Percentiles rank a stretch among this genome's conserved stretches.
Evolutionary conservation across 1,140 invertebrate genomes (phyloP).

Genomic region (Pseudachorutes palmiensis): DNA sequence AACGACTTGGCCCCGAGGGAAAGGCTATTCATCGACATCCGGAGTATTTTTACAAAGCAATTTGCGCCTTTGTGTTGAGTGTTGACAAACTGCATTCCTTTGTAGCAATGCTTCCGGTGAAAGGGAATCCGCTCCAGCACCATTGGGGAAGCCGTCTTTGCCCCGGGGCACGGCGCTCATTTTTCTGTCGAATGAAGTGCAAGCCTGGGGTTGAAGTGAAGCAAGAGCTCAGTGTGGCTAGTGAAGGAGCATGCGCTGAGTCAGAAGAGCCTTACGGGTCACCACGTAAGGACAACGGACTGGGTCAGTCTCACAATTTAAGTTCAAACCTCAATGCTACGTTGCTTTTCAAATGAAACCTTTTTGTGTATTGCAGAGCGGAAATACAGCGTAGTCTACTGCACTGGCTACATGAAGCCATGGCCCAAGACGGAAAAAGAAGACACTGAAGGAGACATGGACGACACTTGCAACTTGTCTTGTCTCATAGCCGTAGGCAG

Average conservation of each 20-base stretch:
- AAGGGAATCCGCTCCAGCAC: conserved; percentile 69
- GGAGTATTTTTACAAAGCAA: conserved; percentile 55
- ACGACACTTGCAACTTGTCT: conserved; percentile 65
- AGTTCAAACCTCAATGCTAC: neutral
- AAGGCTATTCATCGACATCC: conserved; percentile 73
- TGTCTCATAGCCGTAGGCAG: conserved; percentile 77
- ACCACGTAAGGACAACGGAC: neutral
- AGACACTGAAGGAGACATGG: conserved; percentile 49
- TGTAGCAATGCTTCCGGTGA: conserved; percentile 81
- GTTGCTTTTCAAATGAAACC: neutral
- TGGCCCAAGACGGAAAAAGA: conserved; percentile 71
- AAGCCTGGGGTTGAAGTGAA: conserved; percentile 55
- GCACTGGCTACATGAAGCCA: conserved; percentile 84
- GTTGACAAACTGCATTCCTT: neutral
- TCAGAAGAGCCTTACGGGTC: neutral
- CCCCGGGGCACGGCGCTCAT: conserved; percentile 79
- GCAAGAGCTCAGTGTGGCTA: conserved; percentile 49
- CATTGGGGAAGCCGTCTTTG: conserved; percentile 55
- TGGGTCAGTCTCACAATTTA: neutral
- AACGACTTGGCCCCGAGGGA: conserved; percentile 81
- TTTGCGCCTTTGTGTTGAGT: conserved; percentile 8
- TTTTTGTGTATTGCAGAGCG: conserved; percentile 53
- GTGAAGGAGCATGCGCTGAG: neutral
- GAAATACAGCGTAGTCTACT: conserved; percentile 73
- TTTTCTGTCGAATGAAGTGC: conserved; percentile 88